These are phyloP conservation scores for Lasioglossum marginatum DNA, from an alignment of 2,888 invertebrate species.

Conservation along the genomic window DNA sequence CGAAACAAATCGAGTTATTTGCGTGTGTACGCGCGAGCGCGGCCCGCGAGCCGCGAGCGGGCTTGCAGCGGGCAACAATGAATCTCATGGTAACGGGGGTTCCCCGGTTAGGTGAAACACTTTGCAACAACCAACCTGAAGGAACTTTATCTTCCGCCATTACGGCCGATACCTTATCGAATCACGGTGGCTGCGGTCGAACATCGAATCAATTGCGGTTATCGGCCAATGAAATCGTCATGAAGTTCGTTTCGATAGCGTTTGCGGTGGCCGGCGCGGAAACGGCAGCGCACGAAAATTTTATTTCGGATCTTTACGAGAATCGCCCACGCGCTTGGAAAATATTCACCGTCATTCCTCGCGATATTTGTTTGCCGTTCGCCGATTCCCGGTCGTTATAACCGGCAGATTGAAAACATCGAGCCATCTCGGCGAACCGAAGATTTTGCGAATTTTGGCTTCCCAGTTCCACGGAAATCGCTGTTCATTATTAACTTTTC, in stretches of 20 bases:
- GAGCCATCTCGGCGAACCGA: background rate
- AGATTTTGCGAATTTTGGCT: background rate
- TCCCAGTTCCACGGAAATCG: background rate
- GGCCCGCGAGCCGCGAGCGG: background rate
- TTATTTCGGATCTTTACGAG: constrained; percentile 57
- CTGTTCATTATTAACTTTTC: background rate
- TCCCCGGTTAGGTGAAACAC: constrained; percentile 10
- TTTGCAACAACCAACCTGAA: constrained; percentile 24
- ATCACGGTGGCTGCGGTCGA: constrained; percentile 63
- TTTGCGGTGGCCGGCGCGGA: constrained; percentile 57
- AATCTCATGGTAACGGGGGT: background rate
- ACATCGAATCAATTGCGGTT: constrained; percentile 70
- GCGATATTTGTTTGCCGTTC: constrained; percentile 5
- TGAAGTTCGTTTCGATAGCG: constrained; percentile 65
- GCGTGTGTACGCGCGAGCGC: background rate
- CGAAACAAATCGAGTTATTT: constrained; percentile 32
- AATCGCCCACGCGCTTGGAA: constrained; percentile 33
- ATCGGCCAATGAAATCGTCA: constrained; percentile 73
- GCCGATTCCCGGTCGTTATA: background rate
- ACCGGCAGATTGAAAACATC: background rate
- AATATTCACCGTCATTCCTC: background rate
- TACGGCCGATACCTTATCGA: constrained; percentile 68
- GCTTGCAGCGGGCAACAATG: constrained; percentile 9
- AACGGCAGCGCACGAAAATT: constrained; percentile 23
- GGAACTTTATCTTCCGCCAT: constrained; percentile 41